These are phyloP conservation scores for Nomada lathburiana DNA, from an alignment of 2,888 invertebrate species.

Conservation along the genomic window DNA sequence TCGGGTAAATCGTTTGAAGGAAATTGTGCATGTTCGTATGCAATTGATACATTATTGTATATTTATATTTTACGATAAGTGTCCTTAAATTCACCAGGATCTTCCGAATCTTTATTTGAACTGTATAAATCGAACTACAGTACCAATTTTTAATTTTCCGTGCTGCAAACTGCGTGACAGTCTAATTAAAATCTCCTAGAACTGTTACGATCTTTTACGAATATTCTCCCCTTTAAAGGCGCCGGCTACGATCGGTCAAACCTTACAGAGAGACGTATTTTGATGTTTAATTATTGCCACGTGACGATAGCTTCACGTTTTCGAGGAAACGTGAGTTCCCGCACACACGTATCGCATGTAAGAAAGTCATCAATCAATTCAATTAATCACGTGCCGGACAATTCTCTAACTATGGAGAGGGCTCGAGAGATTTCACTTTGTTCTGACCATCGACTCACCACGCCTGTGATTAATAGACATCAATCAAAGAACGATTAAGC, in stretches of 20 bases:
- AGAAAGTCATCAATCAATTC: slow-evolving; percentile 14
- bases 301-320: neutral
- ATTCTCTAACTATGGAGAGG: slow-evolving; percentile 1
- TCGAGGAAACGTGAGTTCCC: neutral
- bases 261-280: neutral
- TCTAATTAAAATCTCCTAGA: no score
- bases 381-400: neutral
- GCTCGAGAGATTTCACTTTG: slow-evolving; percentile 35
- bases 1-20: no score
- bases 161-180: no score
- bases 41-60: no score
- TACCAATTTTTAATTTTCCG: no score
- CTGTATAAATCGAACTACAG: no score
- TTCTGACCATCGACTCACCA: neutral
- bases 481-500: slow-evolving; percentile 42
- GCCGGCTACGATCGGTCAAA: neutral
- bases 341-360: neutral
- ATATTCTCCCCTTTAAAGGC: neutral
- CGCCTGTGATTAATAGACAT: slow-evolving; percentile 31
- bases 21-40: no score
- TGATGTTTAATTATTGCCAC: neutral
- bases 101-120: no score
- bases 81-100: no score
- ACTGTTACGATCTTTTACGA: no score
- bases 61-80: no score